Percentiles rank a stretch among this genome's conserved stretches.
Evolutionary conservation across 2,888 invertebrate species (phyloP).

Genomic region (Diarsia dahlii): DNA sequence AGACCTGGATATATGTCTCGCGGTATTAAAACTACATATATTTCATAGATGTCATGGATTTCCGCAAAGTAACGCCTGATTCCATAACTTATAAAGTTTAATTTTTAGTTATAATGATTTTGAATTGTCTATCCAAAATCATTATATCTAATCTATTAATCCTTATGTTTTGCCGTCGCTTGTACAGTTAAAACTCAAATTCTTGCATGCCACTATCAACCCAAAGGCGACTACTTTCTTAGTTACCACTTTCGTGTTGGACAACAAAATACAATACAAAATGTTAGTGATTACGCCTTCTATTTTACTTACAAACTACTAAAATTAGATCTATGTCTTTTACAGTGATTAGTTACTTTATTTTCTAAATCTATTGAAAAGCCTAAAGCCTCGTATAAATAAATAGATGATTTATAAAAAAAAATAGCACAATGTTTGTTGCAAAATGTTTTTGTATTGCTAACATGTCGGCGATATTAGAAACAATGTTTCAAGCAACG

Average conservation of each 20-base stretch:
- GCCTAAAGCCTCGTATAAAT: neutral
- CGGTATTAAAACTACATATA: too few species aligned
- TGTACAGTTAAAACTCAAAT: neutral
- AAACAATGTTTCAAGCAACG: neutral
- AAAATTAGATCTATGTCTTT: neutral
- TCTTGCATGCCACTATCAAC: conserved; percentile 19
- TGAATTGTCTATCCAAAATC: too few species aligned
- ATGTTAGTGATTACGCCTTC: neutral
- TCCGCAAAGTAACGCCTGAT: too few species aligned
- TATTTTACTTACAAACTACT: neutral
- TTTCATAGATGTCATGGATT: too few species aligned
- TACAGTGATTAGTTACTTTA: neutral
- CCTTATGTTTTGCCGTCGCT: neutral
- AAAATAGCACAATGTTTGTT: neutral
- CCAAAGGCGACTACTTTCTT: neutral
- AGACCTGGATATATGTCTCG: too few species aligned
- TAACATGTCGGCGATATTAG: neutral
- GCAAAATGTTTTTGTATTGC: neutral
- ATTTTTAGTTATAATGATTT: too few species aligned
- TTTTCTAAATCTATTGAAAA: neutral
- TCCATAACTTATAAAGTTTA: too few species aligned
- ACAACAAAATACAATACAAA: conserved; percentile 6
- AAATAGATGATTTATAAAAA: neutral
- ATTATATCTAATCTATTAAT: neutral
- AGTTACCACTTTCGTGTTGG: neutral